phyloP scores from a whole-genome alignment of 1,140 invertebrate species.

The Adelges cooleyi region DNA sequence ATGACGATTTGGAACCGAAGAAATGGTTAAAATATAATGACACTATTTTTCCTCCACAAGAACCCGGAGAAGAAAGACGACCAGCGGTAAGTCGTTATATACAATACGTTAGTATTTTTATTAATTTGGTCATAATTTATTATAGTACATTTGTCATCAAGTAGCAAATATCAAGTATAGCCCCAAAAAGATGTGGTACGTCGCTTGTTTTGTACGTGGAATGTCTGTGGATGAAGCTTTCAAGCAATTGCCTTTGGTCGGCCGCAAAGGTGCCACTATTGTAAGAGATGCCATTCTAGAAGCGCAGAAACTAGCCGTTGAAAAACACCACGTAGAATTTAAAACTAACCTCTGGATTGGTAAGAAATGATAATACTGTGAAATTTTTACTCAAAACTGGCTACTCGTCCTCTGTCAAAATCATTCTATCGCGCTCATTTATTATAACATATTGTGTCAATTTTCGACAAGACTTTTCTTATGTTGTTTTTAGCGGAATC shows the following conservation, averaged over 20 bases:
- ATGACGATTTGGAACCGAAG: not conserved
- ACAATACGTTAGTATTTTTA: too few species aligned
- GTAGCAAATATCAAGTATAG: slow-evolving; percentile 77
- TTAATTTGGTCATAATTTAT: slow-evolving; percentile 39
- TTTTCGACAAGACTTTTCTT: slow-evolving; percentile 6
- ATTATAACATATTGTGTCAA: too few species aligned
- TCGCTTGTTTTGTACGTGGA: slow-evolving; percentile 72
- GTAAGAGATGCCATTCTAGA: slow-evolving; percentile 73
- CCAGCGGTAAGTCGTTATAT: slow-evolving; percentile 61
- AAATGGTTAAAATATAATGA: slow-evolving; percentile 48
- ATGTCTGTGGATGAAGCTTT: slow-evolving; percentile 88
- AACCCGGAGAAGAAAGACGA: slow-evolving; percentile 56
- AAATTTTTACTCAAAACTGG: too few species aligned
- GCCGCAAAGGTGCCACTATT: slow-evolving; percentile 68
- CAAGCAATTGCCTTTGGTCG: slow-evolving; percentile 73
- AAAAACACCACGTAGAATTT: slow-evolving; percentile 87
- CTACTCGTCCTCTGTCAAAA: too few species aligned
- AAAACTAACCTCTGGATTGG: slow-evolving; percentile 92
- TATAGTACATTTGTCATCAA: slow-evolving; percentile 74
- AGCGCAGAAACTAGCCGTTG: slow-evolving; percentile 76
- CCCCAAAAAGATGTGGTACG: slow-evolving; percentile 84
- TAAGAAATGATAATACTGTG: slow-evolving; percentile 43
- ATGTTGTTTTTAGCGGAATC: slow-evolving; percentile 64
- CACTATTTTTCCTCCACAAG: slow-evolving; percentile 64
- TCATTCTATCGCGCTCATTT: too few species aligned